Evolutionary conservation across 2,888 invertebrate species (phyloP), one percentile per base, ranked within the genome.

Genomic region (Phymatocera aterrima): DNA sequence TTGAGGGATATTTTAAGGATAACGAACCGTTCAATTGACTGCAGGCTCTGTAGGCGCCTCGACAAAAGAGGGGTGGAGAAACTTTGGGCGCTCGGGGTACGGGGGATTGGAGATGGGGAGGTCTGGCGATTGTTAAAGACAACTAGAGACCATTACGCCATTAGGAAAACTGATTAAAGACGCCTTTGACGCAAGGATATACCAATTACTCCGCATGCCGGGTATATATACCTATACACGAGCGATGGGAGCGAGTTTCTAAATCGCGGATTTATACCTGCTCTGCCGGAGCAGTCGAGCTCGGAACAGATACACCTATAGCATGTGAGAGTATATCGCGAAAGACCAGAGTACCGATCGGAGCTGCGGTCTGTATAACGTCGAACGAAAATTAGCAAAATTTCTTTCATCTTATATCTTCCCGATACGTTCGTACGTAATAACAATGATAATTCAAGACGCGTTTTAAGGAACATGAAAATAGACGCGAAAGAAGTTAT

Each of bases 401-500:
- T n/a, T n/a, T n/a, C n/a, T n/a, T n/a, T n/a, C n/a, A n/a, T n/a
- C n/a, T n/a, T n/a, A n/a, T n/a, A n/a, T n/a, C n/a, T n/a, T n/a
- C n/a, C n/a, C n/a, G n/a, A n/a, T n/a, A n/a, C n/a, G n/a, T n/a
- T n/a, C n/a, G n/a, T n/a, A n/a, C n/a, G n/a, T n/a, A n/a, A n/a
- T n/a, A n/a, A n/a, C n/a, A n/a, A n/a, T n/a, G n/a, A n/a, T n/a
- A n/a, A n/a, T n/a, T n/a, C n/a, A n/a, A 3, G 21, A 57, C 15
- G n/a, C 10, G 6, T 18, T 5, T 18, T 6, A 8, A 12, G 10
- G 12, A 31, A 28, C 10, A 40, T 64, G 8, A 34, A 64, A 37
- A 65, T 43, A 65, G 2, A 40, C 12, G 24, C 8, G 46, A 68
- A 28, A 46, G 68, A 46, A 51, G 72, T 72, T 85, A 85, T 87